These are phyloP conservation scores for Peromyscus eremicus DNA, from an alignment of 2,797 vertebrate genomes.

Conservation along the genomic window DNA sequence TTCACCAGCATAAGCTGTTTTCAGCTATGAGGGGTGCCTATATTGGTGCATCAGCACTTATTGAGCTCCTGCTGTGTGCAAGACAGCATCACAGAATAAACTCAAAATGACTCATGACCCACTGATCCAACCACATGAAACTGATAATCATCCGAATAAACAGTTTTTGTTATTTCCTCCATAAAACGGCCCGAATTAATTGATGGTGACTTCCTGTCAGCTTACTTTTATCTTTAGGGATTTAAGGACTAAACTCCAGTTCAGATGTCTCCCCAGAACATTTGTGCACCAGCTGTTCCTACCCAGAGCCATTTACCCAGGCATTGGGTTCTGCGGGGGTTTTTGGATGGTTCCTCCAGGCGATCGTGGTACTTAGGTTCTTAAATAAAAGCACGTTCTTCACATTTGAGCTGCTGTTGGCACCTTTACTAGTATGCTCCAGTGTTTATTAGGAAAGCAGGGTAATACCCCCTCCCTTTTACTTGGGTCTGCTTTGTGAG, in stretches of 20 bases:
- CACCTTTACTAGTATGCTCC: background rate
- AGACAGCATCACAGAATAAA: conserved; percentile 11
- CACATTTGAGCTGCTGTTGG: conserved; percentile 41
- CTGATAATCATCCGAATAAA: conserved; percentile 37
- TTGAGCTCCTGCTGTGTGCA: background rate
- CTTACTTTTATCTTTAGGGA: conserved; percentile 65
- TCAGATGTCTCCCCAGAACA: conserved; percentile 59
- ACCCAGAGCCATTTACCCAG: conserved; percentile 39
- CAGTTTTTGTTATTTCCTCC: conserved; percentile 65
- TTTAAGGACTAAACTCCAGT: conserved; percentile 59
- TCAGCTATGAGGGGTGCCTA: background rate
- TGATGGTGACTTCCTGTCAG: conserved; percentile 34
- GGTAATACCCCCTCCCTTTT: background rate
- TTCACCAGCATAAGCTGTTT: conserved; percentile 18
- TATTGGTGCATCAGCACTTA: background rate
- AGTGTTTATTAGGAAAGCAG: conserved; percentile 3
- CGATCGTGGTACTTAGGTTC: conserved; percentile 8
- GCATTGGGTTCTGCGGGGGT: conserved; percentile 22
- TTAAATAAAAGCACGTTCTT: conserved; percentile 58
- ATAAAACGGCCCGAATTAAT: conserved; percentile 62
- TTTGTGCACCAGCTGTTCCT: conserved; percentile 75
- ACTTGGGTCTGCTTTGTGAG: conserved; percentile 3
- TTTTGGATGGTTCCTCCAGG: conserved; percentile 15
- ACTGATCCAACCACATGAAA: conserved; percentile 32
- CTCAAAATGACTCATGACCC: background rate